These are phyloP conservation scores for Zosterops japonicus DNA, from an alignment of 2,113 vertebrate genomes.

Conservation along the genomic window DNA sequence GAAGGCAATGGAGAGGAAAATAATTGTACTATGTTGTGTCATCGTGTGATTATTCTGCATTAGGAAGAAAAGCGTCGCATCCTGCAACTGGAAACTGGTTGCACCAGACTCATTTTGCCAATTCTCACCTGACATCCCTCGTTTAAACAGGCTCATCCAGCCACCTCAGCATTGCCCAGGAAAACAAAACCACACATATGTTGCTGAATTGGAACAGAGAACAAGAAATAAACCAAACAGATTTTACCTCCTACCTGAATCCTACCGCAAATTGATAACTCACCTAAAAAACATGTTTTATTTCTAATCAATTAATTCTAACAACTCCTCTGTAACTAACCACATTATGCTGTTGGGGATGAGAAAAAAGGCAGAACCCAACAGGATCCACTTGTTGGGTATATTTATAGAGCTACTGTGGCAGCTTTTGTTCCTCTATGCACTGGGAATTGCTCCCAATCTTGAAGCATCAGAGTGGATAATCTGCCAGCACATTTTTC, in stretches of 20 bases:
- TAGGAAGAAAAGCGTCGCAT: neutral
- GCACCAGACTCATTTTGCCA: neutral
- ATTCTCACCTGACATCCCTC: neutral
- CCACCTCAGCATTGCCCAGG: neutral
- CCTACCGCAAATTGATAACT: neutral
- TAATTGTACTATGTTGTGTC: rapidly evolving
- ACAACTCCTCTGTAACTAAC: neutral
- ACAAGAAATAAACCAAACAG: neutral
- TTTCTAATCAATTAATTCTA: neutral
- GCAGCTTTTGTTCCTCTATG: neutral
- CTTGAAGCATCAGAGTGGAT: neutral
- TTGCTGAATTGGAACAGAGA: neutral
- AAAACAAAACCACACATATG: neutral
- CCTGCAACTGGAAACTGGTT: neutral
- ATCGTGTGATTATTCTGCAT: neutral
- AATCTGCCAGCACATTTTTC: slow-evolving; percentile 1
- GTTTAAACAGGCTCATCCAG: neutral
- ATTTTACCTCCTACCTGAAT: neutral
- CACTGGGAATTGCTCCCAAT: neutral
- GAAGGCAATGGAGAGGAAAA: neutral
- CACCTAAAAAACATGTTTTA: neutral
- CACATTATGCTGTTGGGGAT: neutral
- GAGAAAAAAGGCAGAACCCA: neutral
- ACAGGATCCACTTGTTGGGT: slow-evolving; percentile 16
- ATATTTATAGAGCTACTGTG: neutral